Evolutionary conservation across 1,140 invertebrate species (phyloP), one percentile per base, ranked within the genome.

Genomic region (Bemisia tabaci): DNA sequence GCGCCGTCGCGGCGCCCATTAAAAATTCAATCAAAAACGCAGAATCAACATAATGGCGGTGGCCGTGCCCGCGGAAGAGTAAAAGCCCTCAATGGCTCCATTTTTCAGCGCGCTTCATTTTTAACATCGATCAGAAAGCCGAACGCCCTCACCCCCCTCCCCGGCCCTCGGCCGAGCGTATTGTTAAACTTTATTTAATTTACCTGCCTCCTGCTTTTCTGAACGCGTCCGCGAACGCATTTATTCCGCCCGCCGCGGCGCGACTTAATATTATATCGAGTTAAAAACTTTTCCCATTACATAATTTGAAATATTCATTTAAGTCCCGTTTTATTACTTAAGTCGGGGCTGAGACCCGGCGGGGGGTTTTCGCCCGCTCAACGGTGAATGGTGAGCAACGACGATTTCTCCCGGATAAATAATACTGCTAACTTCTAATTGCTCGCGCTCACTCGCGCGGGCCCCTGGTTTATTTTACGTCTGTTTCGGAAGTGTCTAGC

Each of bases 131-230:
- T 48, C 33, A 48, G 33, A 48, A 48, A 48, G 33, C 33, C 17
- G 17, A 48, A 48, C 17, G 33, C 33, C 33, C 33, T 17, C 17
- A 5, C 33, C 5, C 5, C 33, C 33, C 5, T 17, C 17, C 33
- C 17, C 33, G 5, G 5, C 5, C 33, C 17, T 17, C 33, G 33
- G 5, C 33, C 33, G 5, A 17, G 5, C 17, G 33, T 17, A 48
- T 48, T 48, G 33, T 48, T 48, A 48, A 48, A 48, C 33, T 48
- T 48, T 48, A 48, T 48, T 48, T 48, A 48, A 48, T 48, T 48
- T 48, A 48, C 33, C 33, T 9, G 17, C 33, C 33, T 48, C 5
- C 33, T 48, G 33, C 33, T 48, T 48, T 48, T 48, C 33, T 48
- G 33, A 48, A 48, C 17, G 33, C 17, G 5, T 48, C 33, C 33